Conservation (phyloP, 1,140 invertebrate species). For the Euglossa dilemma region DNA sequence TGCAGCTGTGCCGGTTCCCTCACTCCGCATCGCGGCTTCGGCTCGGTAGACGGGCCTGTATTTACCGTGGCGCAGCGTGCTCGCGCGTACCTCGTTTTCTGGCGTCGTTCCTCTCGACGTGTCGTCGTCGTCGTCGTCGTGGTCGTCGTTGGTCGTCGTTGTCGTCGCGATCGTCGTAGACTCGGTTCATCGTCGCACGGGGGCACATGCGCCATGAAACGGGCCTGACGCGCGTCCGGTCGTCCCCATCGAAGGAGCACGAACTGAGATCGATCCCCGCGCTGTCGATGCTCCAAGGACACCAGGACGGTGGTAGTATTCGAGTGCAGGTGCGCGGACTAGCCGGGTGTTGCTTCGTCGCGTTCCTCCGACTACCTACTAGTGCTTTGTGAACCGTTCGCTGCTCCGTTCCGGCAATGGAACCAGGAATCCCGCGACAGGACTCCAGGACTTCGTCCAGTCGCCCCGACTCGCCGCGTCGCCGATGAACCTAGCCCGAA, state of each 20-base stretch:
- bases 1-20: slow-evolving; percentile 71
- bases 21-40: slow-evolving; percentile 77
- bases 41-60: slow-evolving; percentile 56
- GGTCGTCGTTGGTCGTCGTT: background rate
- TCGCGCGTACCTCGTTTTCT: slow-evolving; percentile 54
- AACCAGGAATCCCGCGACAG: background rate
- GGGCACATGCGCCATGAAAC: slow-evolving; percentile 47
- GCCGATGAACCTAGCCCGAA: slow-evolving; percentile 28
- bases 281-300: slow-evolving; percentile 27
- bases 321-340: slow-evolving; percentile 55
- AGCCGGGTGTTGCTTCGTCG: slow-evolving; percentile 29
- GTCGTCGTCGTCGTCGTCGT: slow-evolving; percentile 7
- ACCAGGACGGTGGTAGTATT: slow-evolving; percentile 30
- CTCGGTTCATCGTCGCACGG: background rate
- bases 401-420: background rate
- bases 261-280: slow-evolving; percentile 27
- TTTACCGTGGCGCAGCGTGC: slow-evolving; percentile 60
- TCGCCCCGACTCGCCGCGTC: background rate
- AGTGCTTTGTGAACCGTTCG: slow-evolving; percentile 35
- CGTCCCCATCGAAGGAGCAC: slow-evolving; percentile 26
- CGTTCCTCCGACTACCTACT: background rate
- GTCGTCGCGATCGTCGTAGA: background rate
- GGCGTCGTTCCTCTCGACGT: slow-evolving; percentile 26
- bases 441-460: slow-evolving; percentile 7
- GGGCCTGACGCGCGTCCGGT: slow-evolving; percentile 17